Evolutionary conservation across 2,888 invertebrate genomes (phyloP), one percentile per base, ranked within the genome.

Genomic region (Teinopalpus imperialis): DNA sequence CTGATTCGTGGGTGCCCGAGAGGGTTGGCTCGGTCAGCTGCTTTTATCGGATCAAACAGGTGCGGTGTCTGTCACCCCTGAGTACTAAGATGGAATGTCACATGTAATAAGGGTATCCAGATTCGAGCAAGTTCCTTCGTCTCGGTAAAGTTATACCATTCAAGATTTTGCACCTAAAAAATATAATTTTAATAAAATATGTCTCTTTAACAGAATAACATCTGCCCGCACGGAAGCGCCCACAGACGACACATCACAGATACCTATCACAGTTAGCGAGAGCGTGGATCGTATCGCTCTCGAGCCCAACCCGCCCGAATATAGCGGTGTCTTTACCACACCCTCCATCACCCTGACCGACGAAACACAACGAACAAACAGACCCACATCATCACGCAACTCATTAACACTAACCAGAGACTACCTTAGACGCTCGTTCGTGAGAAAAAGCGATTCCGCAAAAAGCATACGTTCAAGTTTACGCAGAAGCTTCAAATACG

Each of bases 251-350:
- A 62, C 73, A 48, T 61, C 80, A 31, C 85, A 80, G 49, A 60
- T 81, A 2, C 85, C 86, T 9, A 81, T 83, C 63, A 81, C 86
- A 9, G 51, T 87, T 0, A 87, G 88, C 71, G 86, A 85, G 45
- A 72, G 72, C 1, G 77, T 87, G 1, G 85, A 83, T 46, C 66
- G 78, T 1, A 68, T 0, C 69, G 64, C 2, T 73, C 81, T 0
- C 74, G 77, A 61, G 66, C 26, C 30, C 2, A 14, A 23, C 6
- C 24, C 32, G 12, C 42, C 57, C n/a, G 10, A 39, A 7, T 39
- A 39, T 12, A 4, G 26, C 60, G 72, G 71, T 1, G 69, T 63
- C 0, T 66, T 66, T 56, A 43, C 69, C 1, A 46, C 75, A 0
- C 81, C 81, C 3, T 61, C 76, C 2, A 43, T 85, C 40, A 72